Base-by-base conservation (phyloP, 2,797 vertebrate genomes). In the Sebastiscus tertius region DNA sequence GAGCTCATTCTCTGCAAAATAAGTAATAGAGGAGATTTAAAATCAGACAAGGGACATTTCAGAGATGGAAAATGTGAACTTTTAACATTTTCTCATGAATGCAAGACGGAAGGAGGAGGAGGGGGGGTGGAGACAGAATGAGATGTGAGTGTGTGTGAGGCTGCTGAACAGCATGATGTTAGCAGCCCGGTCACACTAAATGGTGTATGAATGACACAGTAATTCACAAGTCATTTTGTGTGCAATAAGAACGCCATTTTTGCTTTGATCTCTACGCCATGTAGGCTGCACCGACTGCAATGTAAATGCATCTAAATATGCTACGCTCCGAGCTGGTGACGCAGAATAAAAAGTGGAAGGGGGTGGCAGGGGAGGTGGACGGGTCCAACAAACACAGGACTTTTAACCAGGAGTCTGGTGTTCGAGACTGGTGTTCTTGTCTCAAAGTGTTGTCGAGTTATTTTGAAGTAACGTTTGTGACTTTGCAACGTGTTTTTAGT, bases 1-100 rank as follows among this genome's bases (percentile, higher is more conserved):
- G 22, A 42, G 65, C 61, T 75, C 24, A 59, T 72, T 74, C 65
- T 79, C 10, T 60, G 49, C 75, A 71, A 72, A 83, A 69, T 31
- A 76, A 80, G 59, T 59, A 72, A 79, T 26, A 59, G 54, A 60
- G 42, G 64, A 29, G 49, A 84, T 61, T 77, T 72, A 68, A 49
- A 76, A 75, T 82, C 33, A 11, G 31, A 56, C 26, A 26, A 49
- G 18, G 64, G 36, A 59, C 42, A 62, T 72, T 80, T 82, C 67
- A 70, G 36, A 70, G 64, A 82, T 62, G 27, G 52, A 12, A 69
- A 77, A 77, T 70, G 33, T 79, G 84, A 84, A 77, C 80, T 82
- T 86, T 73, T 46, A 79, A 73, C 69, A 73, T 79, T 80, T 82
- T 16, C 27, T 36, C n/a, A 31, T 39, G 34, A 79, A 56, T 74